Evolutionary conservation across 2,113 vertebrate genomes (phyloP).

Genomic region (Paramormyrops kingsleyae): DNA sequence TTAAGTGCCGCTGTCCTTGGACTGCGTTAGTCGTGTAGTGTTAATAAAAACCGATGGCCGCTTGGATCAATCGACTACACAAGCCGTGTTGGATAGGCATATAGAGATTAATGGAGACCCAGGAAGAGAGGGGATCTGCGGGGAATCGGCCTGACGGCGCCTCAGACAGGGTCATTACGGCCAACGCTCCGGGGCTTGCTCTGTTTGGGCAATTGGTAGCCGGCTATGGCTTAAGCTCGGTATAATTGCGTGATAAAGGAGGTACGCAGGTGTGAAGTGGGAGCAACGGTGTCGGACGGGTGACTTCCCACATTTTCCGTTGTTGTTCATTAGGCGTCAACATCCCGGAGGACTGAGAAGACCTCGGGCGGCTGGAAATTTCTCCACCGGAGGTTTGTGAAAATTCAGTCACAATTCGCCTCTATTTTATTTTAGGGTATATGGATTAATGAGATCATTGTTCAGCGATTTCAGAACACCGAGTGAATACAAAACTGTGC

Average conservation of each 20-base stretch:
- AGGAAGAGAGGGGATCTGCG: background rate
- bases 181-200: background rate
- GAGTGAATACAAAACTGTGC: background rate
- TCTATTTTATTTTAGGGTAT: background rate
- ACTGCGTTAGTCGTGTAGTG: background rate
- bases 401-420: background rate
- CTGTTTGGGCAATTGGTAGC: background rate
- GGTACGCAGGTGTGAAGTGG: background rate
- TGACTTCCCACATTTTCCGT: background rate
- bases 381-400: background rate
- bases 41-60: background rate
- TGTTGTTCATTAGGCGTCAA: background rate
- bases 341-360: background rate
- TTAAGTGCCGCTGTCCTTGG: background rate
- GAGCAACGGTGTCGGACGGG: background rate
- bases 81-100: background rate
- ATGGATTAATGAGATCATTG: background rate
- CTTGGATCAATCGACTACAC: background rate
- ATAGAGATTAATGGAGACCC: background rate
- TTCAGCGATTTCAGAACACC: background rate
- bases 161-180: background rate
- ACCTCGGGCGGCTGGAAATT: background rate
- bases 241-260: background rate
- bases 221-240: background rate
- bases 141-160: background rate